These are phyloP conservation scores for Tiphia femorata DNA, from an alignment of 2,888 invertebrate genomes.

Conservation along the genomic window DNA sequence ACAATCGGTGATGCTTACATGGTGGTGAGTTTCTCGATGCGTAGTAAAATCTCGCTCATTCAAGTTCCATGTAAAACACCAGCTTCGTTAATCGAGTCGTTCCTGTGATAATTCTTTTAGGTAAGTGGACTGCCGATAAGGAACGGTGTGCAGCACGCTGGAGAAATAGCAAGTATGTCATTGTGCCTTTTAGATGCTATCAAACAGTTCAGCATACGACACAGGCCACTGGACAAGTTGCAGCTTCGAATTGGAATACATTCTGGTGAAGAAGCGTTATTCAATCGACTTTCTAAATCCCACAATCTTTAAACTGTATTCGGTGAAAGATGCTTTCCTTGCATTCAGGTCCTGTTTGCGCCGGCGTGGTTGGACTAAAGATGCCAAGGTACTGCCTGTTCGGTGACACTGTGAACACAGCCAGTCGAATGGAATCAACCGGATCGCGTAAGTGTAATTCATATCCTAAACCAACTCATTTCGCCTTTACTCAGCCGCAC, in stretches of 20 bases:
- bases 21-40: conserved; percentile 76
- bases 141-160: conserved; percentile 91
- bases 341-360: conserved; percentile 84
- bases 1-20: conserved; percentile 94
- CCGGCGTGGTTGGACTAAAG: conserved; percentile 92
- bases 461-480: background rate
- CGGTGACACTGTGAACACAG: conserved; percentile 94
- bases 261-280: conserved; percentile 73
- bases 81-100: background rate
- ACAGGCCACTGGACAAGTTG: conserved; percentile 86
- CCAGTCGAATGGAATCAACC: conserved; percentile 89
- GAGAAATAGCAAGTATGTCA: conserved; percentile 95
- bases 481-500: background rate
- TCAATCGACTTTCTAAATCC: too few relatives aligned
- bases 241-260: conserved; percentile 92
- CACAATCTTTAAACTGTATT: background rate
- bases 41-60: background rate
- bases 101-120: too few relatives aligned
- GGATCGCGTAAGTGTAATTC: conserved; percentile 76
- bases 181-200: conserved; percentile 87
- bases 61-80: background rate
- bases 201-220: conserved; percentile 88
- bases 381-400: conserved; percentile 95
- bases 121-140: conserved; percentile 90
- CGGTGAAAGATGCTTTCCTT: too few relatives aligned